Evolutionary conservation across 2,888 invertebrate genomes (phyloP), one percentile per base, ranked within the genome.

Genomic region (Caenorhabditis zanzibari): DNA sequence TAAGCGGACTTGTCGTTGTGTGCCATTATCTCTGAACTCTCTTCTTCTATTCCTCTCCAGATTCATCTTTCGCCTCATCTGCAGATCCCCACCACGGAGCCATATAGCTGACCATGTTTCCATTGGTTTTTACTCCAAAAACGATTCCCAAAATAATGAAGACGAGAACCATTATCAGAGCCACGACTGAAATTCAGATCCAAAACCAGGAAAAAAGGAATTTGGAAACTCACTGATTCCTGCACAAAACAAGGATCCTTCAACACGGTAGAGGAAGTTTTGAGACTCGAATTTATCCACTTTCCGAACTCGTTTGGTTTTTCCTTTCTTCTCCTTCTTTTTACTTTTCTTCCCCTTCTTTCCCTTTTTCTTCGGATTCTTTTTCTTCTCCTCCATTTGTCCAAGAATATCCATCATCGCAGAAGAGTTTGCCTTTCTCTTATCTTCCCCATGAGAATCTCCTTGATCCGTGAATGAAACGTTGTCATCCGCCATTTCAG

Each of bases 251-350:
- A 86, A 44, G 52, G 81, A 28, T 61, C 86, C 86, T 72, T 86
- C 86, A 32, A 86, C 76, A 44, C 86, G 83, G 52, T 83, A 75
- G 24, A 86, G 64, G 47, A 85, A 86, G 82, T 86, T 86, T 32
- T 85, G 77, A 58, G 86, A 80, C 44, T 86, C 86, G 73, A 38
- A 85, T 16, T 61, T 64, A 63, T 86, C 86, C 19, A 49, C 61
- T 52, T 76, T 74, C 10, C 82, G 54, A 16, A 82, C 82, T 58
- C 71, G 77, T 72, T 86, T 86, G 10, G 56, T 79, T 61, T 85
- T 84, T 47, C 41, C 68, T 32, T 84, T 82, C 73, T 80, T 73
- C 49, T 64, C 61, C 61, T 80, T 80, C 49, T 74, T 80, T 26
- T 72, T 71, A 10, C 59, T 56, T 22, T 73, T 82, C 38, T 76